Evolutionary conservation across 2,888 invertebrate genomes (phyloP).

Genomic region (Mactromeris polynyma): DNA sequence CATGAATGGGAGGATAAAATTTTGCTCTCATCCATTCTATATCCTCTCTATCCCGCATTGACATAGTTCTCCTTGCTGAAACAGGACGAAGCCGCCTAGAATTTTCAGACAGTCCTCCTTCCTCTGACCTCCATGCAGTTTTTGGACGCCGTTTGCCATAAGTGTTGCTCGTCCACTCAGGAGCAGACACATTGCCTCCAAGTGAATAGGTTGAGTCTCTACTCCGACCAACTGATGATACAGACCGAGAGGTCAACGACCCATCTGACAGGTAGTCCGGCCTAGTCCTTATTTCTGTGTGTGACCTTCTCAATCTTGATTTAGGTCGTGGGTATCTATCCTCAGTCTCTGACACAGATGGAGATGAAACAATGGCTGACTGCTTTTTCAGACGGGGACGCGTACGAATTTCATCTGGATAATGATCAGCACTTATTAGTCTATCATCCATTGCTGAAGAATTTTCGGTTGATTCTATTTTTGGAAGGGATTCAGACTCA

Average conservation of each 20-base stretch:
- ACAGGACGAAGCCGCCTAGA: constrained; percentile 42
- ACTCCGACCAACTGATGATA: constrained; percentile 36
- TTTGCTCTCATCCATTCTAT: constrained; percentile 47
- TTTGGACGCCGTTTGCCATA: constrained; percentile 12
- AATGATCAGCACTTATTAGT: background rate
- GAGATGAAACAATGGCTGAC: constrained; percentile 17
- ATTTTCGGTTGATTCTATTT: constrained; percentile 7
- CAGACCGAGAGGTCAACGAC: constrained; percentile 44
- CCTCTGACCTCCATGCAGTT: constrained; percentile 30
- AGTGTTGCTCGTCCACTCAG: constrained; percentile 36
- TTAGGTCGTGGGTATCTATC: constrained; percentile 31
- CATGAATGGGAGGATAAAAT: constrained; percentile 63
- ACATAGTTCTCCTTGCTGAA: constrained; percentile 47
- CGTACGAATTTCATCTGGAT: background rate
- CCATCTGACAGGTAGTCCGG: constrained; percentile 34
- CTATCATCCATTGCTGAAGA: constrained; percentile 16
- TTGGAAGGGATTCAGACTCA: constrained; percentile 31
- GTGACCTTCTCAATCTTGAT: constrained; percentile 33
- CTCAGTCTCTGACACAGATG: constrained; percentile 40
- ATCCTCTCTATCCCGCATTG: constrained; percentile 51
- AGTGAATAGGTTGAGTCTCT: constrained; percentile 26
- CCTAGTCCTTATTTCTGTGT: constrained; percentile 16
- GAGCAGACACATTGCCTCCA: constrained; percentile 44
- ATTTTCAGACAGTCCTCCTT: background rate
- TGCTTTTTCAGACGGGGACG: constrained; percentile 31